Percentiles rank a stretch among this genome's conserved stretches.
These are phyloP conservation scores for Paradisaea rubra DNA, from an alignment of 2,113 vertebrate genomes.

Conservation along the genomic window DNA sequence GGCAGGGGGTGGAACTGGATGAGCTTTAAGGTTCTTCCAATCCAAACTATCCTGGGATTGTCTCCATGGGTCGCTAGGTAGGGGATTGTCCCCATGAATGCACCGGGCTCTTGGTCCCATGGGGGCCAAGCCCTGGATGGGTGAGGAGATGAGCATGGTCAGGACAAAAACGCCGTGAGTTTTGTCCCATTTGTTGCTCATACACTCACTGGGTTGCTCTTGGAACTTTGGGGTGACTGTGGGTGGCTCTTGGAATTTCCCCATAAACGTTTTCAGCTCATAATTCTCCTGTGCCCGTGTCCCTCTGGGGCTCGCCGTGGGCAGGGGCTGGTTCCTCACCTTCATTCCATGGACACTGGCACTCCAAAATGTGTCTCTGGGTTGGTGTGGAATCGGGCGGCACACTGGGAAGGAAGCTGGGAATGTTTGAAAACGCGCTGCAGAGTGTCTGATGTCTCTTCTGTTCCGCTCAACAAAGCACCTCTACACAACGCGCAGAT, in stretches of 20 bases:
- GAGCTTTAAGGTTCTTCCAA: not conserved
- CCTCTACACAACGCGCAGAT: not conserved
- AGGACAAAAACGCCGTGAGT: fast-evolving
- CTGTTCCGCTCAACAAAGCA: not conserved
- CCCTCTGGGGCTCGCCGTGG: fast-evolving
- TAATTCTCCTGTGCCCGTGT: fast-evolving
- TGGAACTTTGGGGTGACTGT: fast-evolving
- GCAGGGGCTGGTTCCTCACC: not conserved
- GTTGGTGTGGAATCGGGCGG: not conserved
- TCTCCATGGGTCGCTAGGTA: not conserved
- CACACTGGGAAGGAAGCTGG: not conserved
- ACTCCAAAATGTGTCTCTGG: not conserved
- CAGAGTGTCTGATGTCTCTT: not conserved
- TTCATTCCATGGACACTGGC: not conserved
- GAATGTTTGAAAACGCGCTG: not conserved
- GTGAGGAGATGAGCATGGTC: fast-evolving
- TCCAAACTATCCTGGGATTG: not conserved
- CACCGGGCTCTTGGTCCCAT: fast-evolving
- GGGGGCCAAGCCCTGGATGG: not conserved
- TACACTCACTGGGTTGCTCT: fast-evolving
- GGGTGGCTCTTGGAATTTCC: not conserved
- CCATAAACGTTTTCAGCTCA: fast-evolving
- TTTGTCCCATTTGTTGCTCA: not conserved
- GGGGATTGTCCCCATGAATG: fast-evolving
- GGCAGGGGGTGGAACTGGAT: not conserved